Evolutionary conservation across 2,113 vertebrate genomes (phyloP).

Genomic region (Pampusana beccarii): DNA sequence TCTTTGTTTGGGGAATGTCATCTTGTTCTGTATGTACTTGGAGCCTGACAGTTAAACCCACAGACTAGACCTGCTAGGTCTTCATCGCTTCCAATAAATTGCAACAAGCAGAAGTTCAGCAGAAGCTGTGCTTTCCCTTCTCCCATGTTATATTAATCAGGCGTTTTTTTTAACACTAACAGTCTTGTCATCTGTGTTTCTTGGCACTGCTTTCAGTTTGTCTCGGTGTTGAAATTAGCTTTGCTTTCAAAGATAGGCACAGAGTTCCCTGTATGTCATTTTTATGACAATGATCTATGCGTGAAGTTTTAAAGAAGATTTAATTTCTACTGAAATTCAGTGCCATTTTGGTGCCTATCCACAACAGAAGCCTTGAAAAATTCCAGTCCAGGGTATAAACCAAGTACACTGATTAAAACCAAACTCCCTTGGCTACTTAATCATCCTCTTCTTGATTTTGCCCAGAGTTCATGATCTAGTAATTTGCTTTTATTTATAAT

Average conservation of each 20-base stretch:
- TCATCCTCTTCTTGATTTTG: neutral
- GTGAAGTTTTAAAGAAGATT: neutral
- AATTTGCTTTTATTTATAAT: neutral
- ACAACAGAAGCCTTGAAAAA: neutral
- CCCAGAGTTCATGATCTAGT: neutral
- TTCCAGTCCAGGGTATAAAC: neutral
- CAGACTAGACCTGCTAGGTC: neutral
- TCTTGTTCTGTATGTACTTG: neutral
- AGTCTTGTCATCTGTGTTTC: neutral
- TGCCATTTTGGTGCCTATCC: neutral
- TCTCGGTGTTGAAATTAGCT: neutral
- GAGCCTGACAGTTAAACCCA: neutral
- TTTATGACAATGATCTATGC: neutral
- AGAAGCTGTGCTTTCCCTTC: neutral
- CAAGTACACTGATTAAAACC: neutral
- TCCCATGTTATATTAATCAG: neutral
- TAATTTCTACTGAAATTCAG: neutral
- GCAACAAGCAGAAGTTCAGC: neutral
- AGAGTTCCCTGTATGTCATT: neutral
- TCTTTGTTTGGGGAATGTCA: conserved; percentile 44
- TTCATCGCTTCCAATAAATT: neutral
- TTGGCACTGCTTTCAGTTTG: neutral
- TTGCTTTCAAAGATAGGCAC: neutral
- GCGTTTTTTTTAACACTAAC: neutral
- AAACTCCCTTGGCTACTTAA: neutral